Conservation (phyloP, 2,888 invertebrate species). For the Lithophane ornitopus region DNA sequence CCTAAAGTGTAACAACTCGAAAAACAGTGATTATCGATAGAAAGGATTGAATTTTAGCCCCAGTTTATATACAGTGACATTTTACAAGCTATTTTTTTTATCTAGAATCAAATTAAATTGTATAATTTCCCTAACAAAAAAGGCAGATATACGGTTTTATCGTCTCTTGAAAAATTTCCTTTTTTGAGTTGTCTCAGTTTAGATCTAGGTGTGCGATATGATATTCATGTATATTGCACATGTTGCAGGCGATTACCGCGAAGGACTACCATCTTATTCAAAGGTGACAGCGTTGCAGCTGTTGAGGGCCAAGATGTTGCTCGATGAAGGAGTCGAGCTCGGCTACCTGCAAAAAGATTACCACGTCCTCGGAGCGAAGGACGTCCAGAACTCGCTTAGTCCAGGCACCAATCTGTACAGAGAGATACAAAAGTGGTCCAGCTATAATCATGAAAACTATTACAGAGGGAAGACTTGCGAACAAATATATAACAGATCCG, state of each 20-base stretch:
- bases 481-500: constrained; percentile 65
- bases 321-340: constrained; percentile 75
- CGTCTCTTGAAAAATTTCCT: no score
- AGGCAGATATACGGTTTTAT: no score
- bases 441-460: constrained; percentile 73
- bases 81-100: no score
- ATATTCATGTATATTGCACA: constrained; percentile 17
- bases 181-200: no score
- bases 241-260: constrained; percentile 83
- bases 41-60: no score
- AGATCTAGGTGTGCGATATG: no score
- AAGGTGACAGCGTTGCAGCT: constrained; percentile 77
- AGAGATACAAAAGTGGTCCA: constrained; percentile 73
- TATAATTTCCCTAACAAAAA: no score
- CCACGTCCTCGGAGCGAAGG: constrained; percentile 78
- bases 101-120: no score
- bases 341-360: constrained; percentile 78
- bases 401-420: constrained; percentile 81
- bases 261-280: constrained; percentile 70
- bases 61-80: no score
- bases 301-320: constrained; percentile 72
- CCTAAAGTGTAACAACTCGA: no score
- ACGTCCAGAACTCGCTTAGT: constrained; percentile 74
- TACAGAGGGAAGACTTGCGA: constrained; percentile 74
- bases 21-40: no score